Conservation (phyloP, 1,140 invertebrate genomes). For the Caenorhabditis latens region DNA sequence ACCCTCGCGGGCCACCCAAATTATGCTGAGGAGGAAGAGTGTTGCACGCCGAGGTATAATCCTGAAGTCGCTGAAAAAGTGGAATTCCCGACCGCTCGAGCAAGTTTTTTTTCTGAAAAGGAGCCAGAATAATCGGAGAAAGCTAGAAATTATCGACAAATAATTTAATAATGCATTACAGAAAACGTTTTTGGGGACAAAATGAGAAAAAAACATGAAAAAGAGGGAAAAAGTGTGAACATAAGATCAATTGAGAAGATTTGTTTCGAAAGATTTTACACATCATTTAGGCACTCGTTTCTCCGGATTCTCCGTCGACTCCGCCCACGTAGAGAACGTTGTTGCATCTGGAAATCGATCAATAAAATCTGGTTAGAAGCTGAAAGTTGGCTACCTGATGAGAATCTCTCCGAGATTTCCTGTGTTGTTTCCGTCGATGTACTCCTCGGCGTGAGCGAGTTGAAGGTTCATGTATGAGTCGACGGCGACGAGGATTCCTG, state of each 20-base stretch:
- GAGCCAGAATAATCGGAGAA: too few relatives aligned
- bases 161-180: too few relatives aligned
- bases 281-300: slow-evolving; percentile 27
- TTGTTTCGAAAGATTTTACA: background rate
- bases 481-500: slow-evolving; percentile 89
- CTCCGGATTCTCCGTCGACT: slow-evolving; percentile 87
- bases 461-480: slow-evolving; percentile 99
- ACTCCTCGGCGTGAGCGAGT: slow-evolving; percentile 97
- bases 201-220: too few relatives aligned
- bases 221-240: background rate
- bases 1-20: too few relatives aligned
- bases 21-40: too few relatives aligned
- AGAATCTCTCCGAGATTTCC: slow-evolving; percentile 97
- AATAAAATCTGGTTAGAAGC: background rate
- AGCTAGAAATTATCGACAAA: too few relatives aligned
- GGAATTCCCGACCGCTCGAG: too few relatives aligned
- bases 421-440: slow-evolving; percentile 89
- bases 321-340: slow-evolving; percentile 97
- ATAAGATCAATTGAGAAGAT: slow-evolving; percentile 43
- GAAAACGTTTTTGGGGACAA: background rate
- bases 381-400: slow-evolving; percentile 82
- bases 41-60: too few relatives aligned
- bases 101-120: too few relatives aligned
- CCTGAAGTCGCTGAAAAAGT: too few relatives aligned
- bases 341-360: slow-evolving; percentile 85